Evolutionary conservation across 2,888 invertebrate species (phyloP), one percentile per base, ranked within the genome.

Genomic region (Calliopum simillimum): DNA sequence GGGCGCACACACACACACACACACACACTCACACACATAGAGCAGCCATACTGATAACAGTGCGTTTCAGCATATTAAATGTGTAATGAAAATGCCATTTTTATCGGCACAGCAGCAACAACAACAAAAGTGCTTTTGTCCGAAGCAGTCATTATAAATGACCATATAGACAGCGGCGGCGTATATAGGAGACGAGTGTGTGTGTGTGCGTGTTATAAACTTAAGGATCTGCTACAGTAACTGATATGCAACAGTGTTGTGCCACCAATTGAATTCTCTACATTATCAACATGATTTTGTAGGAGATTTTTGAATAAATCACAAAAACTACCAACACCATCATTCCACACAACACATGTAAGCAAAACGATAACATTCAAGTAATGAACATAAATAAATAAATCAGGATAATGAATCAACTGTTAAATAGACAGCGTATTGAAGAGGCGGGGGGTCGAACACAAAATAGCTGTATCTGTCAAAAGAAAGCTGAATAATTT

Each of bases 361-460:
- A 25, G 58, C 33, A 33, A 33, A 16, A 58, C 25, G 23, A 6
- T 33, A 25, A 33, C 58, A 58, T 58, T 25, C 58, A 58, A 58
- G 41, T 16, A 25, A 41, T 41, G 33, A 58, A 41, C 58, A 58
- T 58, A 25, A 25, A 58, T 58, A 58, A 58, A 58, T 58, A 58
- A 58, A 58, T 58, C 58, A 58, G 58, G 58, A 58, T 58, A 58
- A 58, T 58, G 58, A 58, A 56, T 16, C 58, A 58, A 58, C 58
- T 33, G 21, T 11, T 53, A 23, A 53, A 33, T 33, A 33, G 33
- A 33, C 33, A 33, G 33, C 33, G 33, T 8, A 33, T 8, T 8
- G 33, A 33, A 33, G 33, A 33, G 5, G 33, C 5, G 8, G 33
- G 33, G 8, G 8, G 8, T 33, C 33, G 5, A n/a, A 33, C 4